Evolutionary conservation across 2,888 invertebrate species (phyloP), one percentile per base, ranked within the genome.

Genomic region (Theretra japonica): DNA sequence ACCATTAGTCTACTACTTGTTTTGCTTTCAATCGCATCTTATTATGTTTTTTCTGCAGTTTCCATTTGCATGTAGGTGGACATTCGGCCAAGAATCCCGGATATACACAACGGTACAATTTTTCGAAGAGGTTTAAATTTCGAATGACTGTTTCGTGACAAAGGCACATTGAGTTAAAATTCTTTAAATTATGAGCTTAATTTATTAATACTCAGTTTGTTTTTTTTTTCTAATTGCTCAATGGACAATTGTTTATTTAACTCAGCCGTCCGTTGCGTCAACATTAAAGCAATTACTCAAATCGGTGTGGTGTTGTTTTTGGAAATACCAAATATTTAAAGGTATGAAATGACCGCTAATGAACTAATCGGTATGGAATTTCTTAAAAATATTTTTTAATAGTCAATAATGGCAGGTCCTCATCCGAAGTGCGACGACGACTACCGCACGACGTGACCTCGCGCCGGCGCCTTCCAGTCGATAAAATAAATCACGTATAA

Each of bases 1-100:
- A 76, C 75, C 83, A 86, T 84, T 85, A 85, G 87, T 90, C 85
- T 85, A 79, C 76, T 77, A 82, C 83, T 83, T 83, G 82, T 86
- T 85, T 86, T 84, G 78, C 74, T 76, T 77, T 75, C 78, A 77
- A 83, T 79, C 77, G 76, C 75, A 71, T 73, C 69, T 59, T 69
- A 68, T 73, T 69, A 65, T 33, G 50, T 59, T 72, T 58, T 58
- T 56, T 69, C 33, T 60, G 60, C 48, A 68, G 25, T 57, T 69
- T 57, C 33, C 33, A 33, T 56, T 33, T 28, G 28, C 25, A 25
- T 68, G 48, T 57, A 25, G 41, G 57, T 57, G 30, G 41, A 41
- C 23, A 41, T 25, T 58, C 70, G 58, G 33, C 59, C 59, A 70
- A 65, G 48, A 48, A 41, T 65, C 65, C 65, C 65, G 65, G 65